Conservation (phyloP, 1,140 invertebrate genomes). For the Agrypnia vestita region DNA sequence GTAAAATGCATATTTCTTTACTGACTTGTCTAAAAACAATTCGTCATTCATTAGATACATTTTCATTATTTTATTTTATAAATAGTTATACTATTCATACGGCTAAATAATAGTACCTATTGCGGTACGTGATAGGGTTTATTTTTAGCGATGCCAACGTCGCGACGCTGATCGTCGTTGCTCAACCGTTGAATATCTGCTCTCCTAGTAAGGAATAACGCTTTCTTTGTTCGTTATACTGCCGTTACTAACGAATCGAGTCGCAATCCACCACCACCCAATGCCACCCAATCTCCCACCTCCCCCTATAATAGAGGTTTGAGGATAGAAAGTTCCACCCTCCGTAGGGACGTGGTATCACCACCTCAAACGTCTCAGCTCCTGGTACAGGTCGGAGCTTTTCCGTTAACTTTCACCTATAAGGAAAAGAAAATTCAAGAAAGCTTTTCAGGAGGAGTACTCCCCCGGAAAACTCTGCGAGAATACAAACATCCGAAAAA, state of each 20-base stretch:
- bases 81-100: no score
- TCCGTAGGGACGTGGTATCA: neutral
- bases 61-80: no score
- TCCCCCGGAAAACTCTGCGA: neutral
- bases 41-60: no score
- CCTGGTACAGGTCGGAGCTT: conserved; percentile 54
- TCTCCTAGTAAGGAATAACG: conserved; percentile 56
- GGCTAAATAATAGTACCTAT: no score
- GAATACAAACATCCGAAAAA: no score
- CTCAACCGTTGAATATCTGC: conserved; percentile 27
- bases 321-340: conserved; percentile 23
- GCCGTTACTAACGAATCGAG: conserved; percentile 43
- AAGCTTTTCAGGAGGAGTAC: conserved; percentile 17
- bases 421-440: conserved; percentile 53
- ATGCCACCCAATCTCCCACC: conserved; percentile 2
- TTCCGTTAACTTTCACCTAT: conserved; percentile 59
- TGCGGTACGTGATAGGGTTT: no score
- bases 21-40: no score
- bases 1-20: no score
- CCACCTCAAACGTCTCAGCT: neutral
- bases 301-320: neutral
- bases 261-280: conserved; percentile 32
- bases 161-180: conserved; percentile 49
- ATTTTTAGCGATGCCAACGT: neutral
- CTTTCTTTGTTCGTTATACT: conserved; percentile 61